Evolutionary conservation across 2,797 vertebrate genomes (phyloP).

Genomic region (Pelobates cultripes): DNA sequence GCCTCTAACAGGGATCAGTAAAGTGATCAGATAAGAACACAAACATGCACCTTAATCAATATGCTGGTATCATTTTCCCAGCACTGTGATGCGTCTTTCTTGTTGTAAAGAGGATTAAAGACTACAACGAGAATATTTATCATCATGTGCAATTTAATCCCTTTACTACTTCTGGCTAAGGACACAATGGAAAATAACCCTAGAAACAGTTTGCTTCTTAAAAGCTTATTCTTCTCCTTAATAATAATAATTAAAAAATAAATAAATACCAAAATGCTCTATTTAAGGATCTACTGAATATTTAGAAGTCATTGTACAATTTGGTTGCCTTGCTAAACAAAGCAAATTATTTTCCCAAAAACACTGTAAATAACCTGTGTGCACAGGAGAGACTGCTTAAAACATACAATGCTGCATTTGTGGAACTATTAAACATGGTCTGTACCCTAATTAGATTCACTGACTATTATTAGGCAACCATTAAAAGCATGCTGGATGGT

Average conservation of each 20-base stretch:
- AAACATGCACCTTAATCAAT: constrained; percentile 77
- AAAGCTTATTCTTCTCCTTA: constrained; percentile 13
- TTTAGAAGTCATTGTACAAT: not conserved
- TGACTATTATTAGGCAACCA: too few species aligned
- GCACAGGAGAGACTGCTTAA: too few species aligned
- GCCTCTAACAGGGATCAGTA: constrained; percentile 59
- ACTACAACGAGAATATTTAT: constrained; percentile 63
- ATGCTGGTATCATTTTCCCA: constrained; percentile 64
- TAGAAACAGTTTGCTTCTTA: constrained; percentile 32
- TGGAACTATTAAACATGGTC: too few species aligned
- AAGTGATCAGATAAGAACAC: constrained; percentile 59
- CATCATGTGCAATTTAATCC: constrained; percentile 66
- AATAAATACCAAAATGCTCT: not conserved
- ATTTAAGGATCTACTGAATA: not conserved
- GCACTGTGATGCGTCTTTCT: constrained; percentile 57
- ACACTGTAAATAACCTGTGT: too few species aligned
- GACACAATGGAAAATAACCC: constrained; percentile 32
- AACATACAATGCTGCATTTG: too few species aligned
- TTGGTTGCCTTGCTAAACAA: too few species aligned
- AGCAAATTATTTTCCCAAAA: too few species aligned
- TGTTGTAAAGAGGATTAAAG: constrained; percentile 70
- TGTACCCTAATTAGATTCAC: too few species aligned
- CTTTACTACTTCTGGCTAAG: constrained; percentile 56
- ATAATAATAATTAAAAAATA: not conserved
- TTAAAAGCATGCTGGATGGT: too few species aligned